Evolutionary conservation across 2,888 invertebrate species (phyloP).

Genomic region (Uropetala carovei): DNA sequence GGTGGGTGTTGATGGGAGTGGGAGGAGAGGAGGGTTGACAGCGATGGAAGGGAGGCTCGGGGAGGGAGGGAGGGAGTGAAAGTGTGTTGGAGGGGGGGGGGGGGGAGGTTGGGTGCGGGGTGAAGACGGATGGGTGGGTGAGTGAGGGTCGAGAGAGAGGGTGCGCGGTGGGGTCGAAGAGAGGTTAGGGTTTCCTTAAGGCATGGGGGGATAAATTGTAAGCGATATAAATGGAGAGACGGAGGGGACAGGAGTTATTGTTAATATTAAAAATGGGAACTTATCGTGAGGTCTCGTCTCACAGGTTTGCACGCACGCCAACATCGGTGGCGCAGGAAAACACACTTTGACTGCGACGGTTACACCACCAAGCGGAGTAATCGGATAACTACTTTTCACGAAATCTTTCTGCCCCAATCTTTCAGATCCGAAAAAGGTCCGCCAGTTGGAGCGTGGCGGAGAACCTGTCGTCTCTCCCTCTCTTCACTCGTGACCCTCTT

Average conservation of each 20-base stretch:
- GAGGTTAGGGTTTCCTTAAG: neutral
- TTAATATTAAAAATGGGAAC: constrained; percentile 26
- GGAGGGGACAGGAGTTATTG: neutral
- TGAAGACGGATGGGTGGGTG: neutral
- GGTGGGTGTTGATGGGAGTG: neutral
- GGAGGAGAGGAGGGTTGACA: no score
- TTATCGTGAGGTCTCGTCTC: constrained; percentile 32
- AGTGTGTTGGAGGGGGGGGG: neutral
- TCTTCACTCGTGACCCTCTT: no score
- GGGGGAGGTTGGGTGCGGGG: neutral
- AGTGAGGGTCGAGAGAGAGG: no score
- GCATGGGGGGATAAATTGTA: no score
- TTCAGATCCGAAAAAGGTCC: constrained; percentile 24
- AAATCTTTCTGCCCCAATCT: constrained; percentile 29
- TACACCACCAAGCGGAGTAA: constrained; percentile 56
- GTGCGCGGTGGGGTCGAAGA: neutral
- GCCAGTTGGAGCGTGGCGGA: neutral
- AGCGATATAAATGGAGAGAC: neutral
- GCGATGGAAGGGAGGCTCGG: neutral
- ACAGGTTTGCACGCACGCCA: constrained; percentile 25
- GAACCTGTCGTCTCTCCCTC: neutral
- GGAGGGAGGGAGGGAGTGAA: neutral
- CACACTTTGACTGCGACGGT: constrained; percentile 61
- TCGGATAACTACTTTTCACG: constrained; percentile 60
- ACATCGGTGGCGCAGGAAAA: constrained; percentile 49